Percentiles rank a stretch among this genome's conserved stretches.
Evolutionary conservation across 2,797 vertebrate species (phyloP).

Genomic region (Typhlichthys eigenmanni): DNA sequence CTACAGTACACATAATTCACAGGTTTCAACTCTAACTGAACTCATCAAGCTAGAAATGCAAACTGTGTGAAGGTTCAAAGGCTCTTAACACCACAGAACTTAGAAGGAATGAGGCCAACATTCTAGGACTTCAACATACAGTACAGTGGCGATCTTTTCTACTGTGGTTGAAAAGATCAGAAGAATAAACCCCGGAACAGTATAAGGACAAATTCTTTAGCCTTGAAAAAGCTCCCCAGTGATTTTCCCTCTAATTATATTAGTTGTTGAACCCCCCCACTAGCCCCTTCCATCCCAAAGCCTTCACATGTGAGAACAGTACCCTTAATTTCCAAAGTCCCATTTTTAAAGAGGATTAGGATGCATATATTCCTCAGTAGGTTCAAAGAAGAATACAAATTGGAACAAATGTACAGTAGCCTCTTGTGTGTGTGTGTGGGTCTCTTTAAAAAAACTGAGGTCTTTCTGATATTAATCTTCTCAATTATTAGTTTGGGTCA

Average conservation of each 20-base stretch:
- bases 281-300: neutral
- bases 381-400: slow-evolving; percentile 45
- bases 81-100: slow-evolving; percentile 20
- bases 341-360: slow-evolving; percentile 59
- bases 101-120: slow-evolving; percentile 25
- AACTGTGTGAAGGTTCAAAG: slow-evolving; percentile 16
- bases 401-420: too few relatives aligned
- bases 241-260: slow-evolving; percentile 26
- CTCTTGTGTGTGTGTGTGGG: too few relatives aligned
- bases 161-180: slow-evolving; percentile 11
- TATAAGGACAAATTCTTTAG: slow-evolving; percentile 42
- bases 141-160: neutral
- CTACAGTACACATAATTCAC: too few relatives aligned
- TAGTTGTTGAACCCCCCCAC: neutral
- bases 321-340: slow-evolving; percentile 50
- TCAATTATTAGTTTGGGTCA: too few relatives aligned
- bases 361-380: slow-evolving; percentile 36
- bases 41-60: slow-evolving; percentile 37
- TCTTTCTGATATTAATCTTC: too few relatives aligned
- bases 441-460: too few relatives aligned
- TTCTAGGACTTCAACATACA: slow-evolving; percentile 25
- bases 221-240: slow-evolving; percentile 33
- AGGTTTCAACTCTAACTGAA: slow-evolving; percentile 27
- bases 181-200: slow-evolving; percentile 40
- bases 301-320: slow-evolving; percentile 43